A percentile compares a stretch with the other conserved stretches of the same genome.
Evolutionary conservation across 2,797 vertebrate genomes (phyloP).

Genomic region (Bradypodion pumilum): DNA sequence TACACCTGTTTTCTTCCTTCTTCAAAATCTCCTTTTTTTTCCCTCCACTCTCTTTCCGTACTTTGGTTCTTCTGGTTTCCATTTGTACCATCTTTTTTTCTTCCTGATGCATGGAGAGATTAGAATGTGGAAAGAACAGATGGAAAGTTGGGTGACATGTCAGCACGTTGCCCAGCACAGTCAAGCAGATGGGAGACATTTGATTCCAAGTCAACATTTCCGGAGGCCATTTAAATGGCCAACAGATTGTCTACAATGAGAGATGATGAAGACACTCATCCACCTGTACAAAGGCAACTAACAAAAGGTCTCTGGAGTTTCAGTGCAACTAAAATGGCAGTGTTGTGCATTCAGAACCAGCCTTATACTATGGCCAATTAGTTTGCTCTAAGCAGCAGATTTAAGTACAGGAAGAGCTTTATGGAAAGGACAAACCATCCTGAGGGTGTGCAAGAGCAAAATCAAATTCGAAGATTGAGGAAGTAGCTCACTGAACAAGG

Average conservation of each 20-base stretch:
- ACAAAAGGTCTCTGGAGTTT: background rate
- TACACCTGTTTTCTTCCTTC: constrained; percentile 18
- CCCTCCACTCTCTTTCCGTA: background rate
- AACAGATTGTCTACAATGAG: background rate
- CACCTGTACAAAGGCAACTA: background rate
- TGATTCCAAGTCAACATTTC: background rate
- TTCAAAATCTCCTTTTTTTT: background rate
- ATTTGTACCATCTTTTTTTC: constrained; percentile 14
- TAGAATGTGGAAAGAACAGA: background rate
- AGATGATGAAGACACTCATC: background rate
- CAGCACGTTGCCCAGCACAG: background rate
- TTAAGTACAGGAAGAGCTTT: too few relatives aligned
- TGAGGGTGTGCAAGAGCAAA: too few relatives aligned
- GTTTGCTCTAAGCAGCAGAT: background rate
- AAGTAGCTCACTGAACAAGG: too few relatives aligned
- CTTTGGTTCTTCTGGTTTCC: background rate
- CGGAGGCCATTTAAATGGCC: background rate
- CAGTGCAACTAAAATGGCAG: background rate
- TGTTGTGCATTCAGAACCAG: background rate
- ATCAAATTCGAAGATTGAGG: too few relatives aligned
- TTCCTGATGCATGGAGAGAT: background rate
- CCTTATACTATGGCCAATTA: background rate
- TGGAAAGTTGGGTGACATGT: constrained; percentile 2
- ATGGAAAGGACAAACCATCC: background rate
- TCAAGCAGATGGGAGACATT: background rate